Evolutionary conservation across 2,888 invertebrate genomes (phyloP), one percentile per base, ranked within the genome.

Genomic region (Philhelius pedissequus): DNA sequence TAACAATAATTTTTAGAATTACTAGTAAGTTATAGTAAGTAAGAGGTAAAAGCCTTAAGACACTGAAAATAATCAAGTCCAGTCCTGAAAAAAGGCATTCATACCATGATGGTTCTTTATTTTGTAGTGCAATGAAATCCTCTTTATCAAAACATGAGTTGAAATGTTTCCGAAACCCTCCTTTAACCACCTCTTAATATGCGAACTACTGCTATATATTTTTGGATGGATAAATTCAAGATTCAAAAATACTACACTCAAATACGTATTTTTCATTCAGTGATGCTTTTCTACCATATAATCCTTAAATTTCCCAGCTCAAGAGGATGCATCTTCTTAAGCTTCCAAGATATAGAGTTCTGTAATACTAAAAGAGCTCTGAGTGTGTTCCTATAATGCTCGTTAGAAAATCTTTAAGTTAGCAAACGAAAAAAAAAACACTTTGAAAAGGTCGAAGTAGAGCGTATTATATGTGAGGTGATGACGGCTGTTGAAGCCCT

Each of bases 371-470:
- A 15, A 54, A 8, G 13, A 56, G 0, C 20, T 27, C 9, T 30
- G 18, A 25, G 30, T 38, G 62, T 68, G n/a, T 56, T 13, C 9
- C 30, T 35, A 18, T 25, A 5, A n/a, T 20, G 66, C 82, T 82
- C 82, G 82, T 82, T 82, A 82, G 77, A 77, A 82, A 82, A 73
- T 77, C 73, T 71, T 68, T 40, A 69, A 56, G 60, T 20, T n/a
- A 18, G 32, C 30, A 54, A 11, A 54, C 9, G 20, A 11, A 9
- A 18, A 32, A 4, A 38, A 38, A 22, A 40, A 25, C 40, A 9
- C 13, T 38, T 6, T 32, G 13, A 54, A 54, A 54, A n/a, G 35
- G 58, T 9, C n/a, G 25, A 15, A 38, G 22, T 40, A 9, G n/a
- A 25, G n/a, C 6, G 20, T 52, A 52, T 32, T 35, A 35, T 35